Conservation (phyloP, 1,140 invertebrate species). For the Rhagoletis zephyria region DNA sequence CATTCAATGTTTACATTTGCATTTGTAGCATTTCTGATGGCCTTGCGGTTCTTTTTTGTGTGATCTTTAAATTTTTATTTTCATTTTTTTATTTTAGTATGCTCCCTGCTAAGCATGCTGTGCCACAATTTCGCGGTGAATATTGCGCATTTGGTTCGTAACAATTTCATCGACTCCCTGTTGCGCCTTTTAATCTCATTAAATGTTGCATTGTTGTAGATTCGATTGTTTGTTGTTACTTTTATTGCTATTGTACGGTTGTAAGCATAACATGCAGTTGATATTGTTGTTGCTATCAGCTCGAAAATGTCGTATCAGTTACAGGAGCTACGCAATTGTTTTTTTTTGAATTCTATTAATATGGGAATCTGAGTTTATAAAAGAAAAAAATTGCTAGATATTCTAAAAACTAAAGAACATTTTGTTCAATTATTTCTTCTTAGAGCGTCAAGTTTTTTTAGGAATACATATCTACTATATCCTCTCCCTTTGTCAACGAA, state of each 20-base stretch:
- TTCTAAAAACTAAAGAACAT: too few relatives aligned
- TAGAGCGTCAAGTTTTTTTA: too few relatives aligned
- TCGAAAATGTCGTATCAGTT: too few relatives aligned
- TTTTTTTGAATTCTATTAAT: too few relatives aligned
- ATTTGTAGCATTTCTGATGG: background rate
- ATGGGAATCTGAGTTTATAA: too few relatives aligned
- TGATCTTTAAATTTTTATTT: too few relatives aligned
- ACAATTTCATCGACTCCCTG: slow-evolving; percentile 50
- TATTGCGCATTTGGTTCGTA: background rate
- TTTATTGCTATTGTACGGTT: background rate
- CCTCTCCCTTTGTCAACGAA: too few relatives aligned
- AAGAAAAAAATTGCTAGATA: too few relatives aligned
- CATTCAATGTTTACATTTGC: background rate
- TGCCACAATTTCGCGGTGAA: background rate
- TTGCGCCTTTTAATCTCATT: slow-evolving; percentile 57
- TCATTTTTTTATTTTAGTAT: background rate
- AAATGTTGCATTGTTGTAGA: slow-evolving; percentile 35
- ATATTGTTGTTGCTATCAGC: too few relatives aligned
- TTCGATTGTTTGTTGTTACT: slow-evolving; percentile 22
- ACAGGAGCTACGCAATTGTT: too few relatives aligned
- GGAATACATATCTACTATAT: too few relatives aligned
- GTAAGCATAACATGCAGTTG: background rate
- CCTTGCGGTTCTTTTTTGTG: background rate
- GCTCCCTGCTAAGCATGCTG: slow-evolving; percentile 9
- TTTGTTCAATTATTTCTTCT: too few relatives aligned